Conservation (phyloP, 2,888 invertebrate genomes). For the Andrena bicolor region DNA sequence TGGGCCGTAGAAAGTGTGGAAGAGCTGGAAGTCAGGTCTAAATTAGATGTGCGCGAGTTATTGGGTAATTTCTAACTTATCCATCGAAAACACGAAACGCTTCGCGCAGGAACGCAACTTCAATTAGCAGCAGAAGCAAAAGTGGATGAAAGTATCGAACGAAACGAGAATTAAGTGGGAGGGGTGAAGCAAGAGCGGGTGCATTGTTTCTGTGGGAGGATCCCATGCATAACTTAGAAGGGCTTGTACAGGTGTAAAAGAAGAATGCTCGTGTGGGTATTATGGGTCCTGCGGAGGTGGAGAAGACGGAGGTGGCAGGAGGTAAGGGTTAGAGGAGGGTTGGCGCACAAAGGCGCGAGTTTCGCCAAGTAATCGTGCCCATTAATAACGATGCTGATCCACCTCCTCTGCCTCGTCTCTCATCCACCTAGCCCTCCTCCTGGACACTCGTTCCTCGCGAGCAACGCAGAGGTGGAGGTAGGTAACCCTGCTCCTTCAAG, state of each 20-base stretch:
- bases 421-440: constrained; percentile 8
- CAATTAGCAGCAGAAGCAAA: constrained; percentile 23
- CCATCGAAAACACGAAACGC: neutral
- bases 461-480: neutral
- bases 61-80: too few relatives aligned
- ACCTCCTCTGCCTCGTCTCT: constrained; percentile 68
- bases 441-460: constrained; percentile 1
- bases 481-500: constrained; percentile 4
- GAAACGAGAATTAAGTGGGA: constrained; percentile 27
- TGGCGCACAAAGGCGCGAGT: constrained; percentile 79
- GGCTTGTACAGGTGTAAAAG: constrained; percentile 82
- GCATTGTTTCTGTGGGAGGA: constrained; percentile 84
- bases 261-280: constrained; percentile 77
- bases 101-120: constrained; percentile 1
- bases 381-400: constrained; percentile 82
- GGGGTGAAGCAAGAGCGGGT: constrained; percentile 61
- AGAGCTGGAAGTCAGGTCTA: too few relatives aligned
- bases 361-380: constrained; percentile 83
- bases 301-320: constrained; percentile 44
- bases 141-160: constrained; percentile 51
- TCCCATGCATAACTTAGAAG: constrained; percentile 83
- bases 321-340: constrained; percentile 61
- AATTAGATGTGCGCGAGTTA: too few relatives aligned
- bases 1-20: too few relatives aligned
- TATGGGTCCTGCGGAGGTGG: constrained; percentile 66